Conservation (phyloP, 2,888 invertebrate genomes). For the Gnatocerus cornutus region DNA sequence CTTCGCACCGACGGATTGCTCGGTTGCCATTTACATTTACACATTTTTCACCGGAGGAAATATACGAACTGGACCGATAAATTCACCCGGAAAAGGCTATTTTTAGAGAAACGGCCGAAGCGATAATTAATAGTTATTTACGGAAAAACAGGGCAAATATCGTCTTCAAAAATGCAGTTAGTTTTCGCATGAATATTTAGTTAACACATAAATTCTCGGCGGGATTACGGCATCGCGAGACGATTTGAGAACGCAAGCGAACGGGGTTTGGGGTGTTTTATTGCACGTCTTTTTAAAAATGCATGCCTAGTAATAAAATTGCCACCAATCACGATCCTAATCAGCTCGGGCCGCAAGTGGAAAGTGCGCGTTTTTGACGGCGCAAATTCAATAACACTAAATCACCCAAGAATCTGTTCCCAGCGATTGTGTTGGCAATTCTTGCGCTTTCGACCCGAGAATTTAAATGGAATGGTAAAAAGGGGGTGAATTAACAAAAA, state of each 20-base stretch:
- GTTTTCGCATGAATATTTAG: slow-evolving; percentile 51
- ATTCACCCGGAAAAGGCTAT: slow-evolving; percentile 23
- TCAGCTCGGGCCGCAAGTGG: slow-evolving; percentile 40
- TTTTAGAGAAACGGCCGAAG: slow-evolving; percentile 15
- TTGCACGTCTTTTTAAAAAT: slow-evolving; percentile 47
- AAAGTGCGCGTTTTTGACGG: slow-evolving; percentile 41
- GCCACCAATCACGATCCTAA: slow-evolving; percentile 44
- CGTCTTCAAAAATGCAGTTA: slow-evolving; percentile 29
- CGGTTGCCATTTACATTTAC: slow-evolving; percentile 58
- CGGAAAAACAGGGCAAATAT: slow-evolving; percentile 1
- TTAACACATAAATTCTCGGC: slow-evolving; percentile 51
- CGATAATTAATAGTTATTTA: slow-evolving; percentile 23
- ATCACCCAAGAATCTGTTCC: slow-evolving; percentile 36
- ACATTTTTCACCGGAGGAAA: slow-evolving; percentile 56
- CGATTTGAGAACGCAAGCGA: slow-evolving; percentile 53
- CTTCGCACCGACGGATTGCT: slow-evolving; percentile 48
- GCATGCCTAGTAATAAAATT: slow-evolving; percentile 42
- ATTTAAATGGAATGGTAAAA: slow-evolving; percentile 27
- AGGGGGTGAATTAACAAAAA: slow-evolving; percentile 1
- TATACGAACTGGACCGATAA: slow-evolving; percentile 29
- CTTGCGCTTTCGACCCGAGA: slow-evolving; percentile 18
- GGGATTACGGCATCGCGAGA: slow-evolving; percentile 50
- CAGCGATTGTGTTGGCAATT: slow-evolving; percentile 5
- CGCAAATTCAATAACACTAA: slow-evolving; percentile 41
- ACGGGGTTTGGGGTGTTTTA: slow-evolving; percentile 48